Conservation (phyloP, 2,113 vertebrate genomes). For the Perognathus longimembris region DNA sequence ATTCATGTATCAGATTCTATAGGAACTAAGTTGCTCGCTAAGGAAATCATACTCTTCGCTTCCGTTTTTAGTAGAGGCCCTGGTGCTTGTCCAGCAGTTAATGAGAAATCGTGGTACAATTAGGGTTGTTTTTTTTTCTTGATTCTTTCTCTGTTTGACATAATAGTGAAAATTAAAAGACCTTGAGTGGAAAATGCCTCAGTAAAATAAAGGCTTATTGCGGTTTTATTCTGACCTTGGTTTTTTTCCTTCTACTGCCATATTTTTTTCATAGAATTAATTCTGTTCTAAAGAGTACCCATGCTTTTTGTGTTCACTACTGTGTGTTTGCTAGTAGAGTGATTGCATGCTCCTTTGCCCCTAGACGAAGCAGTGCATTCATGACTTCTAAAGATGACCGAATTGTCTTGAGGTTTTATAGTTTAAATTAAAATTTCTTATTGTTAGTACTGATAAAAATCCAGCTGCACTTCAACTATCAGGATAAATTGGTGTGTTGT, state of each 20-base stretch:
- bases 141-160: slow-evolving; percentile 73
- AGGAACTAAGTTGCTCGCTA: slow-evolving; percentile 50
- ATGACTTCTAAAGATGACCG: slow-evolving; percentile 37
- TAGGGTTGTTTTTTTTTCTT: slow-evolving; percentile 38
- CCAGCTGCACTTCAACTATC: slow-evolving; percentile 16
- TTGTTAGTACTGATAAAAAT: slow-evolving; percentile 62
- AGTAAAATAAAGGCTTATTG: slow-evolving; percentile 75
- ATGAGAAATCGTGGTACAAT: slow-evolving; percentile 74
- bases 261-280: slow-evolving; percentile 52
- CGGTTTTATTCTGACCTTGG: slow-evolving; percentile 77
- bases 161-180: slow-evolving; percentile 74
- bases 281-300: slow-evolving; percentile 35
- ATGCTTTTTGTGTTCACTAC: slow-evolving; percentile 36
- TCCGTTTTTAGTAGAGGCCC: slow-evolving; percentile 35
- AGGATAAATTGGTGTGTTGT: slow-evolving; percentile 54
- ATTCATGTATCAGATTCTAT: not conserved
- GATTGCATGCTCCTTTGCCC: slow-evolving; percentile 22
- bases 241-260: slow-evolving; percentile 51
- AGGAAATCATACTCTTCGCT: slow-evolving; percentile 51
- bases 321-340: slow-evolving; percentile 44
- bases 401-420: slow-evolving; percentile 47
- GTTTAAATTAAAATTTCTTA: slow-evolving; percentile 71
- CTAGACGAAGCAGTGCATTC: slow-evolving; percentile 37
- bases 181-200: slow-evolving; percentile 77
- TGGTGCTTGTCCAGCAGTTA: slow-evolving; percentile 74